Conservation (phyloP, 2,113 vertebrate species). For the Vidua chalybeata region DNA sequence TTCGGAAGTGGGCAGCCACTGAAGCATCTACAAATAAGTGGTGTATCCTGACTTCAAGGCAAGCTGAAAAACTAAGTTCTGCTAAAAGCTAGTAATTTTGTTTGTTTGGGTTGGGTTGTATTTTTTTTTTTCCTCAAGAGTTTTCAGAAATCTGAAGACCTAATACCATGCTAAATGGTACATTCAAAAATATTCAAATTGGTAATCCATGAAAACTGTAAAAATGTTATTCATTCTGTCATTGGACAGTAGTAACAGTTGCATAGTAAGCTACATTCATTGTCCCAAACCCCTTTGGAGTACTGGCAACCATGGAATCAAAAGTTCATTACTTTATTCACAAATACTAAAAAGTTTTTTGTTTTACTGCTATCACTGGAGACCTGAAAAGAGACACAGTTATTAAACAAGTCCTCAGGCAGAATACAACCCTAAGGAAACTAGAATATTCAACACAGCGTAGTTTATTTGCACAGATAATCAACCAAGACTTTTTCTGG, state of each 20-base stretch:
- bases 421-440: conserved; percentile 9
- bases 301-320: background rate
- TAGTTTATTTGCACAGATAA: conserved; percentile 57
- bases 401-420: conserved; percentile 20
- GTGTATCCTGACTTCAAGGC: background rate
- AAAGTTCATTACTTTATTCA: background rate
- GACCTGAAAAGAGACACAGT: background rate
- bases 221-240: background rate
- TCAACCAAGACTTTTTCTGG: conserved; percentile 21
- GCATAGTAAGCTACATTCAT: background rate
- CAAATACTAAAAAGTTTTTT: background rate
- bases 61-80: background rate
- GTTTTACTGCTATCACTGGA: background rate
- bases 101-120: background rate
- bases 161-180: background rate
- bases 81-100: background rate
- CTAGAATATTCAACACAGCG: conserved; percentile 1
- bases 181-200: background rate
- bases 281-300: rapidly evolving
- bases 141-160: background rate
- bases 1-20: background rate
- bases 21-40: background rate
- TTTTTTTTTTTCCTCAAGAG: background rate
- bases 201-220: background rate
- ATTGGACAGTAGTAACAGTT: background rate